These are phyloP conservation scores for Morone chrysops DNA, from an alignment of 2,113 vertebrate genomes.

Conservation along the genomic window DNA sequence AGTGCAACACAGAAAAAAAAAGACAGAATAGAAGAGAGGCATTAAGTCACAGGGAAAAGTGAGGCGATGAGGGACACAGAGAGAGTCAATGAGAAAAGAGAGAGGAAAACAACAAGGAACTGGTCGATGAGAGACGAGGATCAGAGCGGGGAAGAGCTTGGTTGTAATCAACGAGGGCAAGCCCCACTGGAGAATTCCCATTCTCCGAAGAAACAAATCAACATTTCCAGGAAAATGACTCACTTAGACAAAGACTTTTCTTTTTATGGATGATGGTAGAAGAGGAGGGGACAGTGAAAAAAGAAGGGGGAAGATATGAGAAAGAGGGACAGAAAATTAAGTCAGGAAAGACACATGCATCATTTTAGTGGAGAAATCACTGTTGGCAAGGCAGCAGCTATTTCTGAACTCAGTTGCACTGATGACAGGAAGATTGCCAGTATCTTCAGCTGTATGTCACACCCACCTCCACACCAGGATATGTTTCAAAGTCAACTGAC, in stretches of 20 bases:
- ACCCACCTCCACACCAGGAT: conserved; percentile 17
- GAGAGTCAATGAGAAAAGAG: conserved; percentile 30
- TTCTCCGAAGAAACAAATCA: conserved; percentile 47
- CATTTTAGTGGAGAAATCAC: conserved; percentile 7
- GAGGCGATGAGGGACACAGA: conserved; percentile 22
- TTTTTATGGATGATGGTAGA: not conserved
- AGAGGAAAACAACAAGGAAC: conserved; percentile 43
- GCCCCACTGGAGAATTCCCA: conserved; percentile 48
- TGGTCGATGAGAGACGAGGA: conserved; percentile 37
- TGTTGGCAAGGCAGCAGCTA: not conserved
- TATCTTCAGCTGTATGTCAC: conserved; percentile 8
- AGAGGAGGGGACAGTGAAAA: not conserved
- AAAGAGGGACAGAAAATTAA: not conserved
- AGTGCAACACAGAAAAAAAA: not conserved
- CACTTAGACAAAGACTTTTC: conserved; percentile 40
- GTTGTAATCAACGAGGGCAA: conserved; percentile 62
- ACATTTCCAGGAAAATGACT: conserved; percentile 63
- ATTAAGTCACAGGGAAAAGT: conserved; percentile 33
- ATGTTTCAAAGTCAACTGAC: conserved; percentile 2
- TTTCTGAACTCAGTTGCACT: conserved; percentile 40
- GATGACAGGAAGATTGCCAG: conserved; percentile 41
- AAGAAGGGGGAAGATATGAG: not conserved
- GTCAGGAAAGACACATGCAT: not conserved
- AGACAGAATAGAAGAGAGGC: conserved; percentile 10
- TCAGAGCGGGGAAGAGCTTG: conserved; percentile 50